Conservation (phyloP, 2,797 vertebrate genomes). For the Rhynchotus rufescens region DNA sequence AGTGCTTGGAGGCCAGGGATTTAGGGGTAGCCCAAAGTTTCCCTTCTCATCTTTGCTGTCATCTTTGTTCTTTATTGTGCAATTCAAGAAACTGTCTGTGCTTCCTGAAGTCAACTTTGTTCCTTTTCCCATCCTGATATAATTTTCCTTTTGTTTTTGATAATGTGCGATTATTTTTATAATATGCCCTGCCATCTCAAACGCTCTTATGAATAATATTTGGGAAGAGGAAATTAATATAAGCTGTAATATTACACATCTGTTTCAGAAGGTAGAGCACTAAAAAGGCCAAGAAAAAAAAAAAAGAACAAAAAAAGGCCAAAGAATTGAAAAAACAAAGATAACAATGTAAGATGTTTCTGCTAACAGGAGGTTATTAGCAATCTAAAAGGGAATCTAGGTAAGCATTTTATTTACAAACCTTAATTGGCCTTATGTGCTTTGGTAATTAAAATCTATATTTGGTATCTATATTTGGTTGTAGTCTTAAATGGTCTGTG, state of each 20-base stretch:
- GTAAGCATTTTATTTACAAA: not conserved
- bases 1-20: not conserved
- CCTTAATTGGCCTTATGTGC: not conserved
- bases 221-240: not conserved
- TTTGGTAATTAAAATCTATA: not conserved
- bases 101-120: not conserved
- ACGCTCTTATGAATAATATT: not conserved
- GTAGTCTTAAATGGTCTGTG: not conserved
- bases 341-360: not conserved
- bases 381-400: not conserved
- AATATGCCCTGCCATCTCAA: not conserved
- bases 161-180: not conserved
- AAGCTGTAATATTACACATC: not conserved
- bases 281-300: not conserved
- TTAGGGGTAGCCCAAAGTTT: not conserved
- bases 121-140: not conserved
- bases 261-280: not conserved
- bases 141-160: not conserved
- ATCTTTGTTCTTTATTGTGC: not conserved
- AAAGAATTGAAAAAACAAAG: fast-evolving
- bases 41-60: not conserved
- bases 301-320: not conserved
- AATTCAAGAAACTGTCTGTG: not conserved
- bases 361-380: not conserved
- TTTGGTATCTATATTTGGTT: not conserved